Base-by-base conservation (phyloP, 2,797 vertebrate species). In the Melanotaenia boesemani region DNA sequence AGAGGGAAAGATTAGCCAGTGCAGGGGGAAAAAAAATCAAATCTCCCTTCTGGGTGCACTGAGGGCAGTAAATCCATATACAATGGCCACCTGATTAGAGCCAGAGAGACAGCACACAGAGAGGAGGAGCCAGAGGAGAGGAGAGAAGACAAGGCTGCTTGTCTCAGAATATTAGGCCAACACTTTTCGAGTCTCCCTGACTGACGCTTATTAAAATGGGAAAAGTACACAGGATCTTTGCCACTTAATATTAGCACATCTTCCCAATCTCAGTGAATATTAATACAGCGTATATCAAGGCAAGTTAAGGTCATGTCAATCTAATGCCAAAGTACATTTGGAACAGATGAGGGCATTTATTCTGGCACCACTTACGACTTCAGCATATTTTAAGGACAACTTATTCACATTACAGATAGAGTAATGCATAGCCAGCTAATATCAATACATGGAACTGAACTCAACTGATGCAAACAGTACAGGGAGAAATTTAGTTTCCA, bases 61-160 rank as follows among this genome's bases (percentile, higher is more conserved):
- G 61, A 87, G 84, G 89, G 83, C 86, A 92, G 87, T 88, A 89
- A 91, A 93, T 93, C 92, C 80, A 88, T 86, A 89, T 67, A 89
- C 81, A 88, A 90, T 85, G 86, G 84, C 76, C 80, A 87, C 74
- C 86, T 88, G 89, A 93, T 89, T 86, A 89, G 76, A 87, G 79
- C 6, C 77, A 81, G 72, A 34, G 81, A 86, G 86, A 89, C 67
- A 70, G 82, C 50, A 71, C 70, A 78, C 55, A 13, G 59, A 79
- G 72, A 77, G 68, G 67, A 67, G 69, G 73, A 78, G 71, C 63
- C 9, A 60, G 61, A 70, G 50, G 65, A 59, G 58, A 65, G 57
- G 50, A 67, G 64, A 68, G 44, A 37, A 39, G 44, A 11, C 41
- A 62, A 76, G 64, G 39, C 48, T 59, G 73, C 67, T 56, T 22